Conservation (phyloP, 2,888 invertebrate genomes). For the Nephrotoma flavescens region DNA sequence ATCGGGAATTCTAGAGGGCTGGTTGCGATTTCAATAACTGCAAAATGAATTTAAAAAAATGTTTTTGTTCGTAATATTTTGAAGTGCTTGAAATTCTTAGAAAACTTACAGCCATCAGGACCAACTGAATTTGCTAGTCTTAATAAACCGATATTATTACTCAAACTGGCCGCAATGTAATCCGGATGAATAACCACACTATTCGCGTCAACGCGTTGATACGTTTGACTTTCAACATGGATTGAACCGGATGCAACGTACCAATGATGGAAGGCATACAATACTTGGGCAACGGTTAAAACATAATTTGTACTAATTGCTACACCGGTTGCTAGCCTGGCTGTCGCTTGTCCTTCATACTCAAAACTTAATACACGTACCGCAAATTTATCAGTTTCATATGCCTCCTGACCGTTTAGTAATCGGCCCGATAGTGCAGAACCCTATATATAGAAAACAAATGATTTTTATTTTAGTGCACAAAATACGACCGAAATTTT, state of each 20-base stretch:
- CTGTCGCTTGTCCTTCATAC: not conserved
- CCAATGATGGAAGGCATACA: not conserved
- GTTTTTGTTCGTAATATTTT: not conserved
- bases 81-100: too few relatives aligned
- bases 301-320: not conserved
- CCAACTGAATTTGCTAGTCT: not conserved
- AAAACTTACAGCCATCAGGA: not conserved
- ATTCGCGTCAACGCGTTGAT: not conserved
- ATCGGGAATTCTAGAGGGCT: not conserved
- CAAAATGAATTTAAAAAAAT: not conserved
- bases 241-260: not conserved
- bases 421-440: not conserved
- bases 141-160: not conserved
- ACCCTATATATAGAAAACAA: not conserved
- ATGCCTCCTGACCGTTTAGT: not conserved
- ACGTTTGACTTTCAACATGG: not conserved
- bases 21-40: not conserved
- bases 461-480: not conserved
- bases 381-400: not conserved
- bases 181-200: not conserved
- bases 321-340: not conserved
- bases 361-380: not conserved
- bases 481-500: too few relatives aligned
- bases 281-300: not conserved
- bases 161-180: not conserved